These are phyloP conservation scores for Machimus rusticus DNA, from an alignment of 2,888 invertebrate species.

Conservation along the genomic window DNA sequence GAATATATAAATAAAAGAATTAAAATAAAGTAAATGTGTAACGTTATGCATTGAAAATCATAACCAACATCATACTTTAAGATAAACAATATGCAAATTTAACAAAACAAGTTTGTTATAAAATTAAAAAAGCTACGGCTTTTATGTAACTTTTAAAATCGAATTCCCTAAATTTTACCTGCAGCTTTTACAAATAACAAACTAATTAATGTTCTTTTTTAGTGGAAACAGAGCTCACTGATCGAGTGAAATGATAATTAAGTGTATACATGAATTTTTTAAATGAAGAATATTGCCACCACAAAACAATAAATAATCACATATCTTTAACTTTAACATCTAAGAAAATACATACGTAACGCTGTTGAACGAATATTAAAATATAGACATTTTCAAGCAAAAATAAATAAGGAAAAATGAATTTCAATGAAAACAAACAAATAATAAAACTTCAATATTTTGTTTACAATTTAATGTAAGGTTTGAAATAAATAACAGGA, in stretches of 20 bases:
- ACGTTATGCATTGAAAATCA: neutral
- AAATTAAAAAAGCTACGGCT: neutral
- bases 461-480: neutral
- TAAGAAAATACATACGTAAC: neutral
- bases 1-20: neutral
- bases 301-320: conserved; percentile 32
- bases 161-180: conserved; percentile 1
- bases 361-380: conserved; percentile 8
- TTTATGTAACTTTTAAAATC: neutral
- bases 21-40: neutral
- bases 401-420: neutral
- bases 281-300: neutral
- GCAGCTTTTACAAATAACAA: neutral
- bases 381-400: neutral
- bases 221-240: neutral
- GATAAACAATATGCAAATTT: neutral
- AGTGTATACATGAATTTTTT: neutral
- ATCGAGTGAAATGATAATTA: neutral
- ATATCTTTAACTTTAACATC: conserved; percentile 20
- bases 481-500: neutral
- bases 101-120: neutral
- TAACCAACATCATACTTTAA: neutral
- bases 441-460: neutral
- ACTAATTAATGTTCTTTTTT: neutral
- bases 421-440: neutral